These are phyloP conservation scores for Temnothorax curvispinosus DNA, from an alignment of 1,140 invertebrate genomes.

Conservation along the genomic window DNA sequence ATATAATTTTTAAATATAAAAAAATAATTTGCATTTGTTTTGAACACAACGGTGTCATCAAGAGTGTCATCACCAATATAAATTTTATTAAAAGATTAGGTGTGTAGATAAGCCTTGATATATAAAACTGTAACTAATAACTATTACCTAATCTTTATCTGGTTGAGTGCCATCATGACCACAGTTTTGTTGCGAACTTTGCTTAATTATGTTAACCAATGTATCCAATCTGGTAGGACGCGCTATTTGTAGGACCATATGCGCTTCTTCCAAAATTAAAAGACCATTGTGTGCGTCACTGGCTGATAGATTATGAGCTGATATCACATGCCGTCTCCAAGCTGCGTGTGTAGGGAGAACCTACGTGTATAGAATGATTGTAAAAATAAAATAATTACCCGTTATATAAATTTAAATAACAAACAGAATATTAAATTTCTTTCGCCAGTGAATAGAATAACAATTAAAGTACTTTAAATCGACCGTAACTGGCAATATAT, in stretches of 20 bases:
- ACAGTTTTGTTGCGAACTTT: conserved; percentile 74
- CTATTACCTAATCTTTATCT: conserved; percentile 54
- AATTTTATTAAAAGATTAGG: conserved; percentile 17
- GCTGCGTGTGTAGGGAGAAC: conserved; percentile 86
- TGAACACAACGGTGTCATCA: not conserved
- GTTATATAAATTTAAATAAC: conserved; percentile 17
- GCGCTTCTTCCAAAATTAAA: conserved; percentile 88
- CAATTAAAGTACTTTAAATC: too few species aligned
- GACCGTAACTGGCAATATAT: too few species aligned
- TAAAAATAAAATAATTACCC: conserved; percentile 26
- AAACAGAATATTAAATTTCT: not conserved
- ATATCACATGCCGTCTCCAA: conserved; percentile 88
- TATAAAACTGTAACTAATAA: not conserved
- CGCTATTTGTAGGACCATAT: conserved; percentile 87
- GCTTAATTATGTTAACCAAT: conserved; percentile 81
- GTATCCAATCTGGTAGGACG: conserved; percentile 83
- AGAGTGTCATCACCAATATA: not conserved
- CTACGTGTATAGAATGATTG: conserved; percentile 60
- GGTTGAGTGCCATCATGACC: conserved; percentile 47
- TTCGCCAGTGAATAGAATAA: too few species aligned
- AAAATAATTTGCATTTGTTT: conserved; percentile 25
- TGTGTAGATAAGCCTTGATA: not conserved
- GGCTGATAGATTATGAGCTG: conserved; percentile 86
- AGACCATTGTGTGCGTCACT: conserved; percentile 87
- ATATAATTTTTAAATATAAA: conserved; percentile 14